Evolutionary conservation across 2,888 invertebrate genomes (phyloP), one percentile per base, ranked within the genome.

Genomic region (Plusia festucae): DNA sequence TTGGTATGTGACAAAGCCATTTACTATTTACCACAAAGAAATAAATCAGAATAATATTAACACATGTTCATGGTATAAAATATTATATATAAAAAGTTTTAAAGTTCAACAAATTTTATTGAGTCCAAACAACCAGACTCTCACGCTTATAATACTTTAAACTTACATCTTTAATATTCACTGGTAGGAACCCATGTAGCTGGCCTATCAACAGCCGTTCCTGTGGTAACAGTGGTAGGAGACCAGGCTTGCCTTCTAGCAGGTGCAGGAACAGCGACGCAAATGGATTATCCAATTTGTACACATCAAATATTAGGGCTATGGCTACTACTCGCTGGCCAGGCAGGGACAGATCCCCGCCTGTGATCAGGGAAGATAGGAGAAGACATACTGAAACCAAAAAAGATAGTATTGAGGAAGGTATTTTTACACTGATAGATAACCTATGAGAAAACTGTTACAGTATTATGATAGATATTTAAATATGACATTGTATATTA

Each of bases 201-300:
- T 97, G 97, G 22, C 96, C 96, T 44, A 98, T 92, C 82, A 98
- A 97, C 82, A 97, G 95, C 79, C 97, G 97, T 89, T 98, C 98
- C 60, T 95, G 95, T 0, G 95, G 91, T 0, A 89, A 85, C 34
- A 96, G 79, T 0, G 93, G 91, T 61, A 86, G 75, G 46, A 94
- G 64, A 0, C 93, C 93, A 6, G 90, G 88, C 74, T 94, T 94
- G 0, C 93, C 91, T 53, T 95, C 95, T 65, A 95, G 68, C 24
- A 95, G 78, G 72, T 93, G 91, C 1, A 95, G 84, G 64, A 92
- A 95, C 24, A 95, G 71, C 0, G 94, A 84, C 32, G 90, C 92
- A 78, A 95, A 95, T 0, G 95, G 95, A 68, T 93, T 95, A 63
- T 94, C 94, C 32, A 85, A 70, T 78, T 94, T 95, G 79, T 92